Base-by-base conservation (phyloP, 2,797 vertebrate genomes). In the Cygnus olor region DNA sequence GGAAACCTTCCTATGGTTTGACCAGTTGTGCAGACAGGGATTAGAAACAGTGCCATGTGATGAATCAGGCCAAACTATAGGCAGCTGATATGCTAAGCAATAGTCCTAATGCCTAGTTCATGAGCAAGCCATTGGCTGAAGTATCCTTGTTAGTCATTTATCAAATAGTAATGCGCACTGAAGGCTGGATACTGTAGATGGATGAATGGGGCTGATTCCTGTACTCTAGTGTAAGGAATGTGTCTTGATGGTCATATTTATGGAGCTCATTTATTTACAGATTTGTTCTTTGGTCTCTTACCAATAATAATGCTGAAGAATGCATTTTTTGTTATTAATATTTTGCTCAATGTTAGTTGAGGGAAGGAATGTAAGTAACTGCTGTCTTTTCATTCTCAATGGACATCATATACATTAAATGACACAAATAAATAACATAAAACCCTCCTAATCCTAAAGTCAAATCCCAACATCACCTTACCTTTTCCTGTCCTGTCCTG, bases 201-300 rank as follows among this genome's bases (percentile, higher is more conserved):
- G 68, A 51, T 17, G 7, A 70, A 85, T 16, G 66, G 15, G 47
- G 66, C 42, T 30, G 58, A 72, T 69, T 91, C 57, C 68, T 80
- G 65, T 78, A 91, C 74, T 80, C 80, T 54, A 11, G 25, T 77
- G n/a, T 45, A 27, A 90, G 60, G 78, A 94, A 89, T 78, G 49
- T 90, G 71, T 82, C 74, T 87, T 0, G 5, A 91, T 72, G 85
- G 64, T 34, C 2, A 0, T 90, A 71, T 91, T 96, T 94, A 58
- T 78, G 61, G 78, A 94, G 76, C 74, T 45, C 10, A 45, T 45
- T 20, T 45, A 20, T 45, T 45, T 91, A 86, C 90, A 93, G 24
- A 92, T 93, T 93, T 83, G 36, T 94, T 83, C 85, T 90, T 94
- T 95, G 80, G 91, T 95, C 68, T 90, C 69, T 94, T 90, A 85